Conservation (phyloP, 2,888 invertebrate species). For the Ormyrus thymus region DNA sequence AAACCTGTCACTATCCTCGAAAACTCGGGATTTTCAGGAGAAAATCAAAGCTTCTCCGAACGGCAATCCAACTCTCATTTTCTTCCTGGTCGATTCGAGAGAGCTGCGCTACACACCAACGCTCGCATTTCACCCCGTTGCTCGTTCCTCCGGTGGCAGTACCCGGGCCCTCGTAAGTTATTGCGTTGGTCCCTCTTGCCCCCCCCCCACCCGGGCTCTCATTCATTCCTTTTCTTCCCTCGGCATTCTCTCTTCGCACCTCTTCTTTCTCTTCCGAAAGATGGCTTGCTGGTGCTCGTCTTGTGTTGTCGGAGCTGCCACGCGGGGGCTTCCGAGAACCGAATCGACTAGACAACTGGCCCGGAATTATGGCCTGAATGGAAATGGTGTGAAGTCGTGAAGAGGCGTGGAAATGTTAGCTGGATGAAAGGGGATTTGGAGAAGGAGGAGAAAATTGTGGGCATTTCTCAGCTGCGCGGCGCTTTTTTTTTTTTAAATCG, state of each 20-base stretch:
- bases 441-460: no score
- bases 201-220: not conserved
- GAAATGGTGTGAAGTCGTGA: no score
- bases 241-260: conserved; percentile 48
- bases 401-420: not conserved
- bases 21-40: no score
- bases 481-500: no score
- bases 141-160: not conserved
- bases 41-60: not conserved
- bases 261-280: conserved; percentile 50
- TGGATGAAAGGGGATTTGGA: no score
- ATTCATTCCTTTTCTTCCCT: conserved; percentile 49
- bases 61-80: not conserved
- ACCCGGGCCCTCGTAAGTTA: conserved; percentile 38
- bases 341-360: conserved; percentile 15
- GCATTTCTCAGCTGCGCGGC: no score
- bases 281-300: conserved; percentile 17
- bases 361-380: not conserved
- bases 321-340: conserved; percentile 36
- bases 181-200: conserved; percentile 34
- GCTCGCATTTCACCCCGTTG: conserved; percentile 24
- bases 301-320: conserved; percentile 6
- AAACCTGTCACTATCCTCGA: no score
- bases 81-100: not conserved
- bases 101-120: no score